Evolutionary conservation across 1,140 invertebrate genomes (phyloP).

Genomic region (Onthophagus taurus): DNA sequence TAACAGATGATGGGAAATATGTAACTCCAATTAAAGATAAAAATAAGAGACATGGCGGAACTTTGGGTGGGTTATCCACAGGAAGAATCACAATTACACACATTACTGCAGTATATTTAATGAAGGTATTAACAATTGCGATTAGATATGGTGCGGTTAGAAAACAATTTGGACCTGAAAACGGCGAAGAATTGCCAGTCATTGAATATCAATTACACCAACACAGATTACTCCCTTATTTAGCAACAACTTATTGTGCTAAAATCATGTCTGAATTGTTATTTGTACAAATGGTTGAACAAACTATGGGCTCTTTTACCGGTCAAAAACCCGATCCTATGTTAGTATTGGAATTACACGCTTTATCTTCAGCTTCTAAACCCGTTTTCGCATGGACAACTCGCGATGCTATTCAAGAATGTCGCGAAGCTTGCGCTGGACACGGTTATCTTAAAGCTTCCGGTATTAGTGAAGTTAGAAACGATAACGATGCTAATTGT

Average conservation of each 20-base stretch:
- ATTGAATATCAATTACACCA: conserved; percentile 92
- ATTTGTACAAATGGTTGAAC: conserved; percentile 24
- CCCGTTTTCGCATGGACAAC: conserved; percentile 77
- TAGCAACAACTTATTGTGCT: conserved; percentile 73
- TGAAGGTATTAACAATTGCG: conserved; percentile 67
- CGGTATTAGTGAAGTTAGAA: conserved; percentile 71
- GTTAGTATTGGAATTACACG: conserved; percentile 74
- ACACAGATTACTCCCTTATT: conserved; percentile 82
- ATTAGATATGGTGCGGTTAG: conserved; percentile 69
- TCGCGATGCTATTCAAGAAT: conserved; percentile 81
- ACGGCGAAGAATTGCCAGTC: conserved; percentile 66
- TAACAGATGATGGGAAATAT: conserved; percentile 76
- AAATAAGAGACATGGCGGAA: conserved; percentile 63
- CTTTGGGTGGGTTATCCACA: conserved; percentile 72
- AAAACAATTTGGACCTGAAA: conserved; percentile 75
- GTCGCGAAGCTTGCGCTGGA: conserved; percentile 82
- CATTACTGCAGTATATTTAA: conserved; percentile 61
- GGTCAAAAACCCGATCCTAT: neutral
- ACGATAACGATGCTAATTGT: conserved; percentile 84
- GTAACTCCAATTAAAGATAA: conserved; percentile 62
- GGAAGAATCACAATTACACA: conserved; percentile 63
- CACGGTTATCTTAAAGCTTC: conserved; percentile 71
- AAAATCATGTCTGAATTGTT: conserved; percentile 58
- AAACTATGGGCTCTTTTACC: neutral
- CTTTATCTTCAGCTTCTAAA: conserved; percentile 79